These are phyloP conservation scores for Diorhabda elongata DNA, from an alignment of 1,140 invertebrate genomes.

Conservation along the genomic window DNA sequence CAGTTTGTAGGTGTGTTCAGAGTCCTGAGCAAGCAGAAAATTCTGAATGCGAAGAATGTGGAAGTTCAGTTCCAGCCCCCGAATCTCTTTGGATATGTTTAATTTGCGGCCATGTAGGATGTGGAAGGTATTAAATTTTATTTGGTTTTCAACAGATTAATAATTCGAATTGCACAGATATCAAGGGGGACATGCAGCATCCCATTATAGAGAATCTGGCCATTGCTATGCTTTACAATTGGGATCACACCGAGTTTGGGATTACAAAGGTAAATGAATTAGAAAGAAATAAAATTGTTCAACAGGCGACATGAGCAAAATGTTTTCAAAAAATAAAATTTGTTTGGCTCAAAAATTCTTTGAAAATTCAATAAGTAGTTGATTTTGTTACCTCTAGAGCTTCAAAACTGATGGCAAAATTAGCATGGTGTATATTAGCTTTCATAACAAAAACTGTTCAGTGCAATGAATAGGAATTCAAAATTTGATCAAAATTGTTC, in stretches of 20 bases:
- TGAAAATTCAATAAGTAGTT: too few species aligned
- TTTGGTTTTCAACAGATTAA: too few species aligned
- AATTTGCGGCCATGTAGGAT: conserved; percentile 97
- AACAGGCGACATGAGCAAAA: too few species aligned
- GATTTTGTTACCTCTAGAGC: too few species aligned
- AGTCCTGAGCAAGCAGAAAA: conserved; percentile 72
- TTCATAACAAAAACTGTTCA: too few species aligned
- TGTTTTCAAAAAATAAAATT: too few species aligned
- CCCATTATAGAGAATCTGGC: conserved; percentile 90
- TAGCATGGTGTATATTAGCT: too few species aligned
- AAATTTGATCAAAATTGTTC: too few species aligned
- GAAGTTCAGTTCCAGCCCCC: conserved; percentile 40
- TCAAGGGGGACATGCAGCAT: conserved; percentile 61
- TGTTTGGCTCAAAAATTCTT: too few species aligned
- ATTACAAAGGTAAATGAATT: conserved; percentile 70
- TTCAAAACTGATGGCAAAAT: too few species aligned
- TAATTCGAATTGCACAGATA: conserved; percentile 25
- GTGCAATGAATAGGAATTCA: too few species aligned
- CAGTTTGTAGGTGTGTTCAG: conserved; percentile 72
- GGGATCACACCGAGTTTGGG: conserved; percentile 96
- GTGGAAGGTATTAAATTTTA: conserved; percentile 56
- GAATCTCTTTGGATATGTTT: conserved; percentile 97
- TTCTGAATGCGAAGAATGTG: conserved; percentile 45
- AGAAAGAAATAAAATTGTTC: not conserved
- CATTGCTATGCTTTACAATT: conserved; percentile 97